These are phyloP conservation scores for Bhutanitis thaidina DNA, from an alignment of 2,888 invertebrate species.

Conservation along the genomic window DNA sequence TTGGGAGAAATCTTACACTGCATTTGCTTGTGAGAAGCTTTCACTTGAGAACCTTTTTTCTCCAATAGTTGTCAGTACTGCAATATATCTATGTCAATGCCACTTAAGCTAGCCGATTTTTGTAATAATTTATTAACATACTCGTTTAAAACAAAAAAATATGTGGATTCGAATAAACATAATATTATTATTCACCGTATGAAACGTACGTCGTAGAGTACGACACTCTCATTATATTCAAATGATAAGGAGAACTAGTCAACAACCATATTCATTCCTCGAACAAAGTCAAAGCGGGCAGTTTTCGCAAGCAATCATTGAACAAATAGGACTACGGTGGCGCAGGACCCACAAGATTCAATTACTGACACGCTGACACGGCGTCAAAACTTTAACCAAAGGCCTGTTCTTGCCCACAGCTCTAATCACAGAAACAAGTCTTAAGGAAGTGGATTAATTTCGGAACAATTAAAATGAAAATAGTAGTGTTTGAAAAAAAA, in stretches of 20 bases:
- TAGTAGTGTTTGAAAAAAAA: neutral
- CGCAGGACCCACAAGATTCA: constrained; percentile 55
- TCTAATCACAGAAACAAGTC: constrained; percentile 2
- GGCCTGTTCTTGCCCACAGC: constrained; percentile 24
- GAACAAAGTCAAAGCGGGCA: constrained; percentile 29
- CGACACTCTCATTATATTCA: too few species aligned
- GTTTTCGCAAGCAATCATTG: constrained; percentile 42
- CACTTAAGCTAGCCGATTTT: too few species aligned
- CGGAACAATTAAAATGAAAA: neutral
- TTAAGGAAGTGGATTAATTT: neutral
- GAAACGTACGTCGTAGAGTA: too few species aligned
- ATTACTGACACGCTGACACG: constrained; percentile 55
- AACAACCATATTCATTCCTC: constrained; percentile 26
- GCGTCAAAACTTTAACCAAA: constrained; percentile 52
- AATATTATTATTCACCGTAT: too few species aligned
- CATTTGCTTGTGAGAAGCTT: too few species aligned
- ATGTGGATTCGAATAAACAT: too few species aligned
- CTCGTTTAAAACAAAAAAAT: too few species aligned
- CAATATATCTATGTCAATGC: too few species aligned
- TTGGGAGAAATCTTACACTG: too few species aligned
- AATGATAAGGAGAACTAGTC: constrained; percentile 24
- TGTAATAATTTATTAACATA: too few species aligned
- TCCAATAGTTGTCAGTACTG: too few species aligned
- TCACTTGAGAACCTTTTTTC: too few species aligned
- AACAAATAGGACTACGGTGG: constrained; percentile 27